Conservation (phyloP, 2,113 vertebrate species). For the Neogobius melanostomus region DNA sequence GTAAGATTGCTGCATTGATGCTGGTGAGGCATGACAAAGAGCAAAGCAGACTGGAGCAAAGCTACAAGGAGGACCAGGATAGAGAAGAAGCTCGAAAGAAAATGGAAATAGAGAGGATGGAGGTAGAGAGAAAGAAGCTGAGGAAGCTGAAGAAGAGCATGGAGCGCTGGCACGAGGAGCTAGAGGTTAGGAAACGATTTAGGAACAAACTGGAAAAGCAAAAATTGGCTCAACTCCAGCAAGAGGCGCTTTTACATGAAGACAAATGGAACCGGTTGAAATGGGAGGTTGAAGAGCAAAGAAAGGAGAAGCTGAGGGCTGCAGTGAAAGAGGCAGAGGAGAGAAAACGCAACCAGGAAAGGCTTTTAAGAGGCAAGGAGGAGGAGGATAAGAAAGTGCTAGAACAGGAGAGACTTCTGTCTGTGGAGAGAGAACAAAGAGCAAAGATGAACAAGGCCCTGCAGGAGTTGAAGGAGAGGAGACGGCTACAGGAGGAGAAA, state of each 20-base stretch:
- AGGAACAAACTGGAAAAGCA: constrained; percentile 54
- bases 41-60: constrained; percentile 58
- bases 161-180: constrained; percentile 63
- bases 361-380: constrained; percentile 52
- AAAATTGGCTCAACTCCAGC: constrained; percentile 22
- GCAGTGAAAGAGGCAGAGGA: constrained; percentile 41
- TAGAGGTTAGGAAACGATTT: constrained; percentile 61
- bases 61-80: constrained; percentile 62
- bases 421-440: constrained; percentile 57
- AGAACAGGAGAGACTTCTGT: constrained; percentile 52
- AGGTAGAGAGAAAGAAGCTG: constrained; percentile 57
- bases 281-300: constrained; percentile 56
- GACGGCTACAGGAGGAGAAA: constrained; percentile 64
- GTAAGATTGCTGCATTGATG: constrained; percentile 83
- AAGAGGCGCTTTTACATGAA: constrained; percentile 42
- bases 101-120: constrained; percentile 53
- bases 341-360: constrained; percentile 61
- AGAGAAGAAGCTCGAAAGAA: constrained; percentile 69
- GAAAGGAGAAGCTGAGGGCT: constrained; percentile 37
- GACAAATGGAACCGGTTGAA: constrained; percentile 52
- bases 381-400: constrained; percentile 27
- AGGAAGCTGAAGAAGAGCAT: constrained; percentile 53
- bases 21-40: constrained; percentile 77
- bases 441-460: constrained; percentile 50
- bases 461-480: constrained; percentile 41